A percentile compares a stretch with the other conserved stretches of the same genome.
phyloP scores from a whole-genome alignment of 2,113 vertebrate genomes.

The Rhabdornis inornatus region DNA sequence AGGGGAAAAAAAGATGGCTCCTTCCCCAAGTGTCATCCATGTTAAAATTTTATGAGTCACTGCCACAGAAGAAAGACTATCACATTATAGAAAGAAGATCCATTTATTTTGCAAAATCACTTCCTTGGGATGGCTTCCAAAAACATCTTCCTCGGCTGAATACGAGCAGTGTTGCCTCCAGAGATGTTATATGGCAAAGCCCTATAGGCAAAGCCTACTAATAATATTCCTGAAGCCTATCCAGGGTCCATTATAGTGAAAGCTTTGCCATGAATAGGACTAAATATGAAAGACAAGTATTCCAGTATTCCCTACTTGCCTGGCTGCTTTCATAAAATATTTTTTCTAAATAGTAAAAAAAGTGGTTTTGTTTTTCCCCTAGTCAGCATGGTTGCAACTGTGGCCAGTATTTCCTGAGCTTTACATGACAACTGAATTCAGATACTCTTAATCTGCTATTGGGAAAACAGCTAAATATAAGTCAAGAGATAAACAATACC shows the following conservation, averaged over 20 bases:
- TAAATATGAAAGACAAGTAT: not conserved
- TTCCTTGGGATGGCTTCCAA: not conserved
- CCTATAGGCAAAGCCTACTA: not conserved
- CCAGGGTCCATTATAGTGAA: not conserved
- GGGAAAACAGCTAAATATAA: not conserved
- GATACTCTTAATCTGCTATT: not conserved
- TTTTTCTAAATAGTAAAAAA: not conserved
- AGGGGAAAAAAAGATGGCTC: not conserved
- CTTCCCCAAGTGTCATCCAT: not conserved
- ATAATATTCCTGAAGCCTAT: not conserved
- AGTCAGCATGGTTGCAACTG: not conserved
- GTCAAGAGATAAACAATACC: not conserved
- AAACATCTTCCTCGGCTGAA: not conserved
- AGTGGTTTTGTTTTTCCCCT: not conserved
- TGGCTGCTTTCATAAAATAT: not conserved
- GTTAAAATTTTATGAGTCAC: not conserved
- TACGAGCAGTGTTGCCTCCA: not conserved
- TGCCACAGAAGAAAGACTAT: not conserved
- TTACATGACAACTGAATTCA: not conserved
- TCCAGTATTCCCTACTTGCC: not conserved
- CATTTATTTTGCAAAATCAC: conserved; percentile 27
- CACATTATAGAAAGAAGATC: not conserved
- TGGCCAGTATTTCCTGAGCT: not conserved
- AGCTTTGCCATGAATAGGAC: not conserved
- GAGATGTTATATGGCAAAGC: not conserved